Conservation (phyloP, 2,888 invertebrate species). For the Brachyptera risi region DNA sequence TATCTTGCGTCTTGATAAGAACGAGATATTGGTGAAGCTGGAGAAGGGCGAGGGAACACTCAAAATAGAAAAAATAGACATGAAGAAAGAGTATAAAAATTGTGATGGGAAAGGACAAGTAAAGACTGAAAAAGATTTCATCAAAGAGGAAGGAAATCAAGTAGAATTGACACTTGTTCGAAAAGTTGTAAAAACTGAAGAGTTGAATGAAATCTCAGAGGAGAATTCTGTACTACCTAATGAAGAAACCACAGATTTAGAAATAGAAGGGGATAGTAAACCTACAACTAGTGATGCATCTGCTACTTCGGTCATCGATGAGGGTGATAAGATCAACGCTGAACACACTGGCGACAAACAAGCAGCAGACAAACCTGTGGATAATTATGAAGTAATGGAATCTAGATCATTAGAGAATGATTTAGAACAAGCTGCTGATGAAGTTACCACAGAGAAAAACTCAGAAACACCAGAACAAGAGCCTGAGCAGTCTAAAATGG, state of each 20-base stretch:
- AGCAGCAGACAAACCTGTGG: conserved; percentile 1
- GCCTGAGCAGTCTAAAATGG: conserved; percentile 17
- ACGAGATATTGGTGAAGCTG: conserved; percentile 57
- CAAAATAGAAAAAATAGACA: conserved; percentile 57
- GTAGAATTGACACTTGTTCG: conserved; percentile 28
- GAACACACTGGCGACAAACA: conserved; percentile 22
- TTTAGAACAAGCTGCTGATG: neutral
- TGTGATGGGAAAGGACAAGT: conserved; percentile 1
- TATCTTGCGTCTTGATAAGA: conserved; percentile 56
- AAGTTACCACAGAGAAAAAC: neutral
- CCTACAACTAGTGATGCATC: no score
- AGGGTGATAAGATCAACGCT: conserved; percentile 10
- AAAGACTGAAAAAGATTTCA: conserved; percentile 21
- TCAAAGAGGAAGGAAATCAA: conserved; percentile 31
- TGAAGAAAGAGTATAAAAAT: conserved; percentile 47
- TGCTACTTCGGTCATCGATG: no score
- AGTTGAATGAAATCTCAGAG: no score
- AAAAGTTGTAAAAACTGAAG: conserved; percentile 17
- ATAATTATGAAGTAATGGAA: neutral
- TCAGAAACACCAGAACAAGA: conserved; percentile 21
- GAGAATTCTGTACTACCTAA: conserved; percentile 1
- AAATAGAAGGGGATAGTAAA: conserved; percentile 33
- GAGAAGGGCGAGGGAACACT: conserved; percentile 60
- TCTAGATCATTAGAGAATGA: neutral
- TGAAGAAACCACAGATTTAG: conserved; percentile 34